Evolutionary conservation across 2,113 vertebrate genomes (phyloP), one percentile per base, ranked within the genome.

Genomic region (Parus major): DNA sequence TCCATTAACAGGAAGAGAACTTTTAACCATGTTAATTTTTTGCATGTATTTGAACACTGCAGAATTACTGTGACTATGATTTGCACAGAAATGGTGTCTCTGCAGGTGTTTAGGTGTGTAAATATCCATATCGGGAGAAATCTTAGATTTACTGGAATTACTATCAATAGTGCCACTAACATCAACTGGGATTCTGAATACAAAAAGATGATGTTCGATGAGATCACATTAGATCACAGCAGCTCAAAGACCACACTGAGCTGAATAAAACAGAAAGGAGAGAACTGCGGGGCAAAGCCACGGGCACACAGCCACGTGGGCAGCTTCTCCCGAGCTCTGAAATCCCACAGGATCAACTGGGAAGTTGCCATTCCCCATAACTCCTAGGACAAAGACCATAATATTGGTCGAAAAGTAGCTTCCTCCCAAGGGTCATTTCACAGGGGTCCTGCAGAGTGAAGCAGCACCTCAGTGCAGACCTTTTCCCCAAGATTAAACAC

Each of bases 251-350:
- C 7, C 1, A 6, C 5, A 15, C 0, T 41, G 39, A 69, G 15
- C 11, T 36, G 31, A 92, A 65, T 36, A 86, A 60, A 90, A 44
- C 35, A 69, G 59, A 31, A 85, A 56, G 18, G 44, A 22, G 15
- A 23, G 0, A 4, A 73, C 0, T 53, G 55, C 69, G 7, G 8
- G 59, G 36, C 41, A 77, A 88, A 83, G 50, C 15, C 31, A n/a
- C 9, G 41, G 66, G 59, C 41, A 64, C 0, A 0, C 17, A 79
- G 52, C 16, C 15, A 15, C 0, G 0, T 0, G 1, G 27, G 50
- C 44, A 88, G 71, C 33, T 57, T 61, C 50, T 80, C 23, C 44
- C 50, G 39, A 92, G 47, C 23, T 66, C 10, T 63, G 56, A 81
- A 89, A 84, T 19, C 7, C 60, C 47, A 35, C 2, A 66, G 25